Conservation (phyloP, 2,888 invertebrate genomes). For the Blastobasis lacticolella region DNA sequence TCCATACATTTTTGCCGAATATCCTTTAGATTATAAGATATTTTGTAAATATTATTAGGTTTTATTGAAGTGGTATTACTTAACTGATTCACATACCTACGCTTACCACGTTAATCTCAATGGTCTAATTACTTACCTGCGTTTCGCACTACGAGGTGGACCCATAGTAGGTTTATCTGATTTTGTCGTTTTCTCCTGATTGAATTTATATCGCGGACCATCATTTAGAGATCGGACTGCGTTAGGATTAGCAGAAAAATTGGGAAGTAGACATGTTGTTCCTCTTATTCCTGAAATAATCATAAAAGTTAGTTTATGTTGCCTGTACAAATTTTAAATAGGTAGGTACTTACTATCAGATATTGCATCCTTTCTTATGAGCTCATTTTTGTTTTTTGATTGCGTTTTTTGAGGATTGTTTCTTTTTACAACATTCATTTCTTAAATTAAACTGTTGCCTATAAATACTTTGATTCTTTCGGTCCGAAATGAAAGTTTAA, state of each 20-base stretch:
- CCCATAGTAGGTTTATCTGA: constrained; percentile 46
- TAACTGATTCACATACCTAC: too few species aligned
- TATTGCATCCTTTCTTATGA: constrained; percentile 44
- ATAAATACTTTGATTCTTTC: too few species aligned
- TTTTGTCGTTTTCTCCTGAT: constrained; percentile 19
- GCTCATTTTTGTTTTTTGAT: constrained; percentile 34
- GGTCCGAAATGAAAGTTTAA: too few species aligned
- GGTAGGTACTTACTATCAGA: neutral
- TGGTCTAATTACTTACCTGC: constrained; percentile 52
- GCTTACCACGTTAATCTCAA: too few species aligned
- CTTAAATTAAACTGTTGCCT: constrained; percentile 4
- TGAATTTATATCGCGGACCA: constrained; percentile 51
- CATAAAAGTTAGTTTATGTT: neutral
- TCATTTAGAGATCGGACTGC: constrained; percentile 25
- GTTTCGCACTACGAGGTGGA: constrained; percentile 41
- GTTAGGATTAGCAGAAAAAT: constrained; percentile 24
- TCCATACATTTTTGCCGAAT: too few species aligned
- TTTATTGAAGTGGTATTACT: too few species aligned
- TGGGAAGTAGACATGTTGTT: constrained; percentile 26
- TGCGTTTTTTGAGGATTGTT: constrained; percentile 27
- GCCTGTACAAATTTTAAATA: neutral
- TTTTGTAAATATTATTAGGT: too few species aligned
- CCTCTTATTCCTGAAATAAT: constrained; percentile 39
- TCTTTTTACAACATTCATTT: constrained; percentile 58
- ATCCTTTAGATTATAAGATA: too few species aligned